Evolutionary conservation across 1,140 invertebrate species (phyloP), one percentile per base, ranked within the genome.

Genomic region (Drosophila teissieri): DNA sequence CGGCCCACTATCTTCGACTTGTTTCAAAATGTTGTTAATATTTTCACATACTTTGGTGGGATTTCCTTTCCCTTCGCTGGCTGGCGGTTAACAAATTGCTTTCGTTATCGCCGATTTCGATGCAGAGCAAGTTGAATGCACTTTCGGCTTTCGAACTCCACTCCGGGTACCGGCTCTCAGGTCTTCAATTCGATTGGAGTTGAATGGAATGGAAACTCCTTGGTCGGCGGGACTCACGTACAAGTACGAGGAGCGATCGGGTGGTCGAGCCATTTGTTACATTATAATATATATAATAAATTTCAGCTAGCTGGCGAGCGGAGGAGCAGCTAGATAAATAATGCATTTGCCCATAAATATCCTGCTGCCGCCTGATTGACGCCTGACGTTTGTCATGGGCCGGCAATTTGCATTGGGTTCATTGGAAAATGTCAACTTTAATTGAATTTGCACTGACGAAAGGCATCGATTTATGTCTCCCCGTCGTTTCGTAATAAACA

Each of bases 261-360:
- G 64, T 68, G 65, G 73, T 62, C 74, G 56, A 48, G 60, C 56
- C 79, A 83, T 88, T 86, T 88, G 84, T 88, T 88, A 88, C 70
- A 88, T 79, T 83, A 88, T 83, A 83, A 80, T 60, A 80, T 75
- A 88, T 86, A 88, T 88, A 88, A 88, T 88, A 88, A 88, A 88
- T 83, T 83, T 83, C 56, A 75, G 34, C 19, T 34, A 39, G 34
- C 31, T 5, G 39, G 40, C 37, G 36, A 62, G 42, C 45, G 48
- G 49, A 48, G 49, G 11, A 55, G 64, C 64, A 57, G 67, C 65
- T 69, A 70, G 52, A 70, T 70, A 70, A 70, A 69, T 70, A 70
- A 70, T 78, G 49, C 63, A 64, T 65, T 73, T 73, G 63, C 36
- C 58, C 78, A 85, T 85, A 85, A 85, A 85, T 85, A 86, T 85